Conservation (phyloP, 2,888 invertebrate species). For the Melanotus villosus region DNA sequence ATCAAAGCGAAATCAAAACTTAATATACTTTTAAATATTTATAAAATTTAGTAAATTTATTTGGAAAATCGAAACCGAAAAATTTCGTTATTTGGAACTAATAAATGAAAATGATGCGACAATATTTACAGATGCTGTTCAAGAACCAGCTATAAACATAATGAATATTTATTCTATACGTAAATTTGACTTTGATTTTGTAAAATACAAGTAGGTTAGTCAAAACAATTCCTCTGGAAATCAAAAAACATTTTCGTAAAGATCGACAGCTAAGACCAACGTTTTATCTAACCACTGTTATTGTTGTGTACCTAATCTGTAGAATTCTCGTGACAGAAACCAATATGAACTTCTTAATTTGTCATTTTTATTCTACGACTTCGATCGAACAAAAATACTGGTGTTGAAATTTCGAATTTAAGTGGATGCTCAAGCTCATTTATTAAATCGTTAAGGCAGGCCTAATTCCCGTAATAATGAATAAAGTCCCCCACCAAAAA, state of each 20-base stretch:
- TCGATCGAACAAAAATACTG: neutral
- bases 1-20: too few species aligned
- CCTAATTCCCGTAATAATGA: neutral
- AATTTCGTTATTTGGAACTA: too few species aligned
- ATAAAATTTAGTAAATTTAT: too few species aligned
- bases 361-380: too few species aligned
- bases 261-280: neutral
- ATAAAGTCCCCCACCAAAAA: conserved; percentile 26
- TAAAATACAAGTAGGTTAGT: conserved; percentile 17
- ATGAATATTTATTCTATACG: conserved; percentile 16
- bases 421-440: conserved; percentile 4
- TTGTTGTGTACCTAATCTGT: neutral
- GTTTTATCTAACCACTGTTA: neutral
- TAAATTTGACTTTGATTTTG: neutral
- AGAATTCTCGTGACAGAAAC: neutral
- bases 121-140: neutral
- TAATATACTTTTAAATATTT: too few species aligned
- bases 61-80: too few species aligned
- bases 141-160: conserved; percentile 1
- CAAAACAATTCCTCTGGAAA: conserved; percentile 1
- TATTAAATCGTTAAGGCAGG: conserved; percentile 1
- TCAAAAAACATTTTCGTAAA: conserved; percentile 2
- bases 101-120: too few species aligned
- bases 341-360: neutral
- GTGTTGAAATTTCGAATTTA: neutral